Evolutionary conservation across 2,888 invertebrate species (phyloP).

Genomic region (Phortica magna): DNA sequence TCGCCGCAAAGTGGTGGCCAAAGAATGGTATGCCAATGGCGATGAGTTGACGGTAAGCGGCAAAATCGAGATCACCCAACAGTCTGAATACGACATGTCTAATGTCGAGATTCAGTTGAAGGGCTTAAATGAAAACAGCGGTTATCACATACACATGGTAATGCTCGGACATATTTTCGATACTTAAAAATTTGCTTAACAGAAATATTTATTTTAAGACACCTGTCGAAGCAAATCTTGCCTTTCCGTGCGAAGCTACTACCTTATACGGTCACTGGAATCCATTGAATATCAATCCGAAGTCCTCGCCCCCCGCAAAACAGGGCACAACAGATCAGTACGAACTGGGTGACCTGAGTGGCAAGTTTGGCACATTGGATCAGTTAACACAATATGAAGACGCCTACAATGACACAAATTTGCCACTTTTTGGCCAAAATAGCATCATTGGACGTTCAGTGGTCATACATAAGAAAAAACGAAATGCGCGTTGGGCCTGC

Average conservation of each 20-base stretch:
- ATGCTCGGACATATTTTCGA: slow-evolving; percentile 53
- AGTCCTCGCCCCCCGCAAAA: slow-evolving; percentile 81
- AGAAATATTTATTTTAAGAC: slow-evolving; percentile 80
- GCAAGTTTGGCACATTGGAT: slow-evolving; percentile 89
- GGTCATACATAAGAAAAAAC: slow-evolving; percentile 86
- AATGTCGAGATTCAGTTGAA: slow-evolving; percentile 88
- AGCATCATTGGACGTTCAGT: slow-evolving; percentile 92
- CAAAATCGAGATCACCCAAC: slow-evolving; percentile 89
- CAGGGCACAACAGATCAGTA: slow-evolving; percentile 91
- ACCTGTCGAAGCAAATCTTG: slow-evolving; percentile 88
- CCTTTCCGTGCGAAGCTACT: slow-evolving; percentile 92
- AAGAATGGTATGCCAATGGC: slow-evolving; percentile 93
- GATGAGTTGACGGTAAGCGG: slow-evolving; percentile 83
- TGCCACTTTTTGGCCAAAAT: slow-evolving; percentile 89
- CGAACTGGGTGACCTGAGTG: slow-evolving; percentile 90
- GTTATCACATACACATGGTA: slow-evolving; percentile 91
- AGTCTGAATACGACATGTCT: slow-evolving; percentile 90
- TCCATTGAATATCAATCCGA: slow-evolving; percentile 85
- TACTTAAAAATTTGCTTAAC: slow-evolving; percentile 1
- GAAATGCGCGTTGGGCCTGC: slow-evolving; percentile 88
- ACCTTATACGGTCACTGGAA: slow-evolving; percentile 92
- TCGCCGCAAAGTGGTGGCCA: slow-evolving; percentile 89
- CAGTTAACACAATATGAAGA: slow-evolving; percentile 81
- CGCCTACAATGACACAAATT: slow-evolving; percentile 87
- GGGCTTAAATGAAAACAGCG: slow-evolving; percentile 83